A percentile compares a stretch with the other conserved stretches of the same genome.
These are phyloP conservation scores for Neodiprion virginianus DNA, from an alignment of 1,140 invertebrate genomes.

Conservation along the genomic window DNA sequence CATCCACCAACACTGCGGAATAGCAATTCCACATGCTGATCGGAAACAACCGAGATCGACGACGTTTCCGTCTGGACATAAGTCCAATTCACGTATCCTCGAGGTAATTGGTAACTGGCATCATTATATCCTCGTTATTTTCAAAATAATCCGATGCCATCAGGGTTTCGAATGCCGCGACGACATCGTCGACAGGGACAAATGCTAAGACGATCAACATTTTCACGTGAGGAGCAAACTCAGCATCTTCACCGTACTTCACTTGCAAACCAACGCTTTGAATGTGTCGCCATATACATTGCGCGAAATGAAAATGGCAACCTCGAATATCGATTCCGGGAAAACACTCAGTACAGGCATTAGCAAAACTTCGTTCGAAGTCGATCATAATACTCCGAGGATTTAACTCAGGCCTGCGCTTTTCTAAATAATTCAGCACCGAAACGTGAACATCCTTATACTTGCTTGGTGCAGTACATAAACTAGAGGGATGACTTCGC, in stretches of 20 bases:
- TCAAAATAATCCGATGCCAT: conserved; percentile 13
- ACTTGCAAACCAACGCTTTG: conserved; percentile 13
- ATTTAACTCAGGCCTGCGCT: neutral
- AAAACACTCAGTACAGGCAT: conserved; percentile 6
- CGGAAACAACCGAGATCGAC: neutral
- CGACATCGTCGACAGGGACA: conserved; percentile 13
- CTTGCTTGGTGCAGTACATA: conserved; percentile 8
- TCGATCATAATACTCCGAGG: conserved; percentile 9
- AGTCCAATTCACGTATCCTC: conserved; percentile 17
- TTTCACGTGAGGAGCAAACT: conserved; percentile 15
- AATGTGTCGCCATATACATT: conserved; percentile 19
- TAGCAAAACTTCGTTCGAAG: conserved; percentile 9
- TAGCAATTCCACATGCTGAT: conserved; percentile 17
- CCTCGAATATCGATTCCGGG: conserved; percentile 2
- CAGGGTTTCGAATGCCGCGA: conserved; percentile 15
- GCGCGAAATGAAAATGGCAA: conserved; percentile 15
- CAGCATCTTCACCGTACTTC: conserved; percentile 10
- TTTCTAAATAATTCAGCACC: neutral
- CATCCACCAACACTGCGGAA: conserved; percentile 13
- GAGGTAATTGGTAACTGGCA: neutral
- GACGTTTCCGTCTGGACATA: neutral
- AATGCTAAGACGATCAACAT: conserved; percentile 13
- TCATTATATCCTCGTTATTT: neutral
- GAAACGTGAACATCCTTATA: neutral
- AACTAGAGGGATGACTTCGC: conserved; percentile 12